These are phyloP conservation scores for Phengaris alcon DNA, from an alignment of 2,888 invertebrate genomes.

Conservation along the genomic window DNA sequence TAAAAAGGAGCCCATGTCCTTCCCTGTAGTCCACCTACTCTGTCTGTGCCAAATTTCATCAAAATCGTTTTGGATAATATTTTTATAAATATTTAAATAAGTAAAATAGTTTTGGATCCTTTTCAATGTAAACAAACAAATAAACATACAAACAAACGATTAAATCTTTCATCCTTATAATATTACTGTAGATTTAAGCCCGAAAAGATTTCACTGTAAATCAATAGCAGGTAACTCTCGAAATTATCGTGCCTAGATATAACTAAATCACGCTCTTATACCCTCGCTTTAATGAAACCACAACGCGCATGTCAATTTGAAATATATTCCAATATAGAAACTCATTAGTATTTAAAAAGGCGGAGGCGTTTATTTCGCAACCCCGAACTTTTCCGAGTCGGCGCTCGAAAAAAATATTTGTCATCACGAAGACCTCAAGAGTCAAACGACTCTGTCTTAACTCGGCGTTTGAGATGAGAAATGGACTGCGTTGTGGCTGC, in stretches of 20 bases:
- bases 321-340: slow-evolving; percentile 18
- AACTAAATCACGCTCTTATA: neutral
- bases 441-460: slow-evolving; percentile 49
- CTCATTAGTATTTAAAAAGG: slow-evolving; percentile 27
- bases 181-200: too few species aligned
- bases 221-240: neutral
- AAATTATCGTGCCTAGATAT: neutral
- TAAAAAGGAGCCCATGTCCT: too few species aligned
- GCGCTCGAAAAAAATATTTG: slow-evolving; percentile 25
- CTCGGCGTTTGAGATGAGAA: slow-evolving; percentile 71
- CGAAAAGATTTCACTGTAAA: neutral
- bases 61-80: too few species aligned
- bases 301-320: slow-evolving; percentile 21
- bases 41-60: too few species aligned
- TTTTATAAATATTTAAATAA: too few species aligned
- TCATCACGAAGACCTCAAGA: slow-evolving; percentile 34
- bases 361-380: slow-evolving; percentile 22
- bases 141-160: too few species aligned
- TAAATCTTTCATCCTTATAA: too few species aligned
- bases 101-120: too few species aligned
- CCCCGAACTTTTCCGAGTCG: neutral
- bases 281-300: slow-evolving; percentile 13
- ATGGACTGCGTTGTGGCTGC: slow-evolving; percentile 65
- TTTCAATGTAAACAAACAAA: too few species aligned
- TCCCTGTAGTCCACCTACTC: too few species aligned